A percentile compares a stretch with the other conserved stretches of the same genome.
These are phyloP conservation scores for Lasiurus cinereus DNA, from an alignment of 2,113 vertebrate genomes.

Conservation along the genomic window DNA sequence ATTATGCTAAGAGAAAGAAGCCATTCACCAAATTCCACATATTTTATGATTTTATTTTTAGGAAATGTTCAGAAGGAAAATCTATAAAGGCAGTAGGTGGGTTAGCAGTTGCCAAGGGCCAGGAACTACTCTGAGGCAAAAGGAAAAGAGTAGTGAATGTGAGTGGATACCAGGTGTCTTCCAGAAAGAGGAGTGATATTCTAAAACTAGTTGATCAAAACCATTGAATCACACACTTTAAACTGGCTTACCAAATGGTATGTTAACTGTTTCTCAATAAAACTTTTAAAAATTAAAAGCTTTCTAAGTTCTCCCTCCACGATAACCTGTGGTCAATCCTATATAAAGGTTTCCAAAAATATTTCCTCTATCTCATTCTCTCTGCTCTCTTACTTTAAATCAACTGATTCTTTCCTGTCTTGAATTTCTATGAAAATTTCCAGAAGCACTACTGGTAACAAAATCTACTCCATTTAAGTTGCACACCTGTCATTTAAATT, in stretches of 20 bases:
- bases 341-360: not conserved
- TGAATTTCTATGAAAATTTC: not conserved
- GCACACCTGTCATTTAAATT: not conserved
- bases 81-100: not conserved
- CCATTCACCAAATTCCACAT: not conserved
- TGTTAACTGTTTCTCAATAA: not conserved
- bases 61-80: not conserved
- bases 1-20: not conserved
- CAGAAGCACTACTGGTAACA: not conserved
- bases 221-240: not conserved
- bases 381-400: not conserved
- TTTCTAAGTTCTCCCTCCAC: not conserved
- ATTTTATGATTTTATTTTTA: not conserved
- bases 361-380: not conserved
- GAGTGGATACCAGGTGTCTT: not conserved
- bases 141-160: not conserved
- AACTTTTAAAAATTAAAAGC: not conserved
- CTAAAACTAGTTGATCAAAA: not conserved
- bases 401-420: not conserved
- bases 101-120: not conserved
- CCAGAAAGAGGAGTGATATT: not conserved
- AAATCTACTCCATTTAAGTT: not conserved
- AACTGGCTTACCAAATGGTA: not conserved
- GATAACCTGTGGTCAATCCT: not conserved
- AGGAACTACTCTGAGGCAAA: not conserved